Evolutionary conservation across 2,113 vertebrate genomes (phyloP).

Genomic region (cattle (Bos taurus)): DNA sequence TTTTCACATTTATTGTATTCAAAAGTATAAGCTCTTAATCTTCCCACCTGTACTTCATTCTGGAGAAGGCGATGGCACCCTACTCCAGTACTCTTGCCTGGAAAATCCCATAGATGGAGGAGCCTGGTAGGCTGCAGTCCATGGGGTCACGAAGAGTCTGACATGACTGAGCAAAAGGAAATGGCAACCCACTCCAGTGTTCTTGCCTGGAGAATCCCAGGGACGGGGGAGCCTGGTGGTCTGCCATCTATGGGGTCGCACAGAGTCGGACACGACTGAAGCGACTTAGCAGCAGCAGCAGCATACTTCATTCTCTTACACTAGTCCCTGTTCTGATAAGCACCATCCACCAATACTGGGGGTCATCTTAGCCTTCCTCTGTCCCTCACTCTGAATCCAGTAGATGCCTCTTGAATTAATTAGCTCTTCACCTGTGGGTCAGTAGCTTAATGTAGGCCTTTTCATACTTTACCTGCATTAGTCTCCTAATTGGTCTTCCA

Average conservation of each 20-base stretch:
- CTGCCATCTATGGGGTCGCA: too few relatives aligned
- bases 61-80: neutral
- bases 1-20: neutral
- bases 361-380: neutral
- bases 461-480: neutral
- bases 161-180: too few relatives aligned
- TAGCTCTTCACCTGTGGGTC: neutral
- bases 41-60: neutral
- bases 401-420: neutral
- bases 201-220: too few relatives aligned
- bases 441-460: neutral
- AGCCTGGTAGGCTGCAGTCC: too few relatives aligned
- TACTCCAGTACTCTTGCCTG: too few relatives aligned
- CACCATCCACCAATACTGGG: neutral
- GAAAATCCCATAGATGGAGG: too few relatives aligned
- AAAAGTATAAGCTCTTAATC: neutral
- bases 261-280: too few relatives aligned
- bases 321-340: neutral
- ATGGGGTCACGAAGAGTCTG: rapidly evolving
- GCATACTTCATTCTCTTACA: neutral
- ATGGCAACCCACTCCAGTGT: too few relatives aligned
- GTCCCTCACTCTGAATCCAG: neutral
- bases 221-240: too few relatives aligned
- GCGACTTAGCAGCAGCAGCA: too few relatives aligned
- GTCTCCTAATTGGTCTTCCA: neutral